Conservation (phyloP, 2,113 vertebrate species). For the Argyrosomus japonicus region DNA sequence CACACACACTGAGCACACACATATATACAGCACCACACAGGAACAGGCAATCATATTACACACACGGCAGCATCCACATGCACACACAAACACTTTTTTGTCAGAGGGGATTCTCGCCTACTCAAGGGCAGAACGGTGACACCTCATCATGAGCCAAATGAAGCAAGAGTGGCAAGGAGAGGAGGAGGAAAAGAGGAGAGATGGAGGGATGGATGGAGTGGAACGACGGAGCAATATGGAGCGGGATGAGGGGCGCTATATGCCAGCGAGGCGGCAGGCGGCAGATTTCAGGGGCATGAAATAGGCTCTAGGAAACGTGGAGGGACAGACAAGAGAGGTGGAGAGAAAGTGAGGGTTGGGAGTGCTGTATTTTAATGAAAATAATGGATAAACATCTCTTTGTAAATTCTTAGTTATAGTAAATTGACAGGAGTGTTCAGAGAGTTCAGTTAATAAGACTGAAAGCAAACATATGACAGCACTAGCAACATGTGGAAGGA, state of each 20-base stretch:
- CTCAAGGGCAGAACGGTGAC: constrained; percentile 78
- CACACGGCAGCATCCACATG: constrained; percentile 23
- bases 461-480: neutral
- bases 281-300: constrained; percentile 68
- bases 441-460: neutral
- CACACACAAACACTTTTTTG: constrained; percentile 55
- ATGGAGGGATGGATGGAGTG: constrained; percentile 71
- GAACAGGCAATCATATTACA: constrained; percentile 58
- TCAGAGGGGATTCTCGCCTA: constrained; percentile 71
- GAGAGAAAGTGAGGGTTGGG: neutral
- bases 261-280: constrained; percentile 33
- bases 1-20: constrained; percentile 46
- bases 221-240: constrained; percentile 63
- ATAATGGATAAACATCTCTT: neutral
- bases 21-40: constrained; percentile 4
- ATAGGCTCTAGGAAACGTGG: constrained; percentile 43
- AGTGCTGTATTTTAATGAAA: neutral
- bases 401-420: neutral
- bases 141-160: constrained; percentile 80
- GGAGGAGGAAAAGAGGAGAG: constrained; percentile 54
- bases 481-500: neutral
- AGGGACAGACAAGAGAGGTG: constrained; percentile 17
- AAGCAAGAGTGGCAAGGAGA: constrained; percentile 71
- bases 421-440: neutral
- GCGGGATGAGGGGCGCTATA: constrained; percentile 56